phyloP scores from a whole-genome alignment of 1,140 invertebrate species.

The Drosophila azteca region DNA sequence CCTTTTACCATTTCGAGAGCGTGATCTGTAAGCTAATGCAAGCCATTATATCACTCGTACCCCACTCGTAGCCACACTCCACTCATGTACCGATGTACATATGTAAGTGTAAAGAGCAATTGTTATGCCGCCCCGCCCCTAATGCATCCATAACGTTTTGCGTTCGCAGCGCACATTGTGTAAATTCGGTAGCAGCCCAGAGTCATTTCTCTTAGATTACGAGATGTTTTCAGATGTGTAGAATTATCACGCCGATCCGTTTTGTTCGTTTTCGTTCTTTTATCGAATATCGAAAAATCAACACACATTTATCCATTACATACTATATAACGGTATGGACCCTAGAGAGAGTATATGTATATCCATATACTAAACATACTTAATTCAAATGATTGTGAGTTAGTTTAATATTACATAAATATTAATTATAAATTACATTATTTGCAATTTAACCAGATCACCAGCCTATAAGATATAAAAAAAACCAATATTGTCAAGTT shows the following conservation, averaged over 20 bases:
- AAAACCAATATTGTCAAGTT: slow-evolving; percentile 78
- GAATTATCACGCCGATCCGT: slow-evolving; percentile 30
- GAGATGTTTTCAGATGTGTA: slow-evolving; percentile 45
- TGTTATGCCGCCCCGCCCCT: slow-evolving; percentile 44
- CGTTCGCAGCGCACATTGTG: slow-evolving; percentile 47
- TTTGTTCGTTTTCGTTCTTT: slow-evolving; percentile 58
- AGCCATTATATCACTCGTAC: slow-evolving; percentile 41
- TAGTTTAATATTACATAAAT: slow-evolving; percentile 82
- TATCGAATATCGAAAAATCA: slow-evolving; percentile 57
- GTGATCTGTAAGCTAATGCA: slow-evolving; percentile 64
- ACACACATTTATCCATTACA: slow-evolving; percentile 31
- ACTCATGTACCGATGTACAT: slow-evolving; percentile 20
- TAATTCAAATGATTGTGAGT: slow-evolving; percentile 81
- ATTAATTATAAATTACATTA: slow-evolving; percentile 81
- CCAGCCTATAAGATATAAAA: slow-evolving; percentile 69
- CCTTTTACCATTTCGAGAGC: slow-evolving; percentile 53
- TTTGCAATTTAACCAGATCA: slow-evolving; percentile 79
- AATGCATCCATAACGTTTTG: slow-evolving; percentile 19
- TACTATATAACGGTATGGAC: slow-evolving; percentile 23
- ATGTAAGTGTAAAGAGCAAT: slow-evolving; percentile 63
- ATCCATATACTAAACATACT: slow-evolving; percentile 64
- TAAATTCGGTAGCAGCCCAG: slow-evolving; percentile 60
- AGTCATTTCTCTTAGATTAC: slow-evolving; percentile 65
- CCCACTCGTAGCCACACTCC: slow-evolving; percentile 17
- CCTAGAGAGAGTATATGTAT: slow-evolving; percentile 42